Base-by-base conservation (phyloP, 2,797 vertebrate genomes). In the Fratercula arctica region DNA sequence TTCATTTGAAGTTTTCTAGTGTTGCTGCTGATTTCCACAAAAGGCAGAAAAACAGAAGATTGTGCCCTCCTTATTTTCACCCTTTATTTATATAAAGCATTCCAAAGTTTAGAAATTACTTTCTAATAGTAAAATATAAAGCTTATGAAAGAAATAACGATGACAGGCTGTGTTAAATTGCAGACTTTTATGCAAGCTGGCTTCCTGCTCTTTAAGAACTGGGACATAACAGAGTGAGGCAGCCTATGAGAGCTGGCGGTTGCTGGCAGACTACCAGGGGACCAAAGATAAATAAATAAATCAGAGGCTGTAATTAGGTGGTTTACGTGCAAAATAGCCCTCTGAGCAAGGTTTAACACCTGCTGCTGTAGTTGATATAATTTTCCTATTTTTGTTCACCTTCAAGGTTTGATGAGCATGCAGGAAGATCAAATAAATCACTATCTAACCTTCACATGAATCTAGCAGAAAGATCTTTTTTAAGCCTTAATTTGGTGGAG, bases 351-450 rank as follows among this genome's bases (percentile, higher is more conserved):
- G 77, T 73, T 78, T 90, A 77, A 50, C 72, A 87, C 66, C 78
- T 78, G 83, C 83, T 87, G 43, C 33, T 78, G 13, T 21, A 57
- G 43, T 57, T 78, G 60, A 78, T 83, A 63, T 39, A 63, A 83
- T 90, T 82, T 87, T 87, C 37, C 60, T 90, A 41, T 28, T 78
- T 90, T 83, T 82, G 67, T 67, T 87, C 87, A 87, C 67, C 77
- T 78, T 93, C 83, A 83, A 68, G 76, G 45, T 81, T 80, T 93
- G 57, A 33, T 76, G 57, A 85, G 23, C 69, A 48, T 53, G 39
- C 26, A 85, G 61, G n/a, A 82, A 68, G 67, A 35, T 51, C 9
- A 25, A 78, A 83, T 68, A 87, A 73, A 83, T 78, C 54, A 70
- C 19, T 16, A 37, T 57, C 60, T 78, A 48, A 63, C 54, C 61